These are phyloP conservation scores for Hirtodrosophila histrioides DNA, from an alignment of 2,888 invertebrate genomes.

Conservation along the genomic window DNA sequence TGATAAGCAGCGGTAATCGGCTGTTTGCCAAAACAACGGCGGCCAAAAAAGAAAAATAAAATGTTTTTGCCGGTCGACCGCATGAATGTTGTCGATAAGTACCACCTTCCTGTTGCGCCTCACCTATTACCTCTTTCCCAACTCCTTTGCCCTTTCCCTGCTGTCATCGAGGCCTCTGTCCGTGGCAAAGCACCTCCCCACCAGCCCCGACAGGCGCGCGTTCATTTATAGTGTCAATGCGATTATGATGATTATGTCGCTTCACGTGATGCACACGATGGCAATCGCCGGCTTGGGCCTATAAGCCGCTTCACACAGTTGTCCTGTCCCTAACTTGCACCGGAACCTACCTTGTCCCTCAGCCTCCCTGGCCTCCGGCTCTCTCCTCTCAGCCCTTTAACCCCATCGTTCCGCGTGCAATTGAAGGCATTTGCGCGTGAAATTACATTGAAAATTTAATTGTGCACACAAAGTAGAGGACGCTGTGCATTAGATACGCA, in stretches of 20 bases:
- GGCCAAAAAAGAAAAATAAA: conserved; percentile 23
- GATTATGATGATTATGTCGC: conserved; percentile 75
- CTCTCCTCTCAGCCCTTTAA: too few relatives aligned
- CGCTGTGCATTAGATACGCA: conserved; percentile 66
- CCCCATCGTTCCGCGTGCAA: conserved; percentile 33
- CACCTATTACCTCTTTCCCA: too few relatives aligned
- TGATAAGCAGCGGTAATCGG: conserved; percentile 66
- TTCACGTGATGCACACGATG: conserved; percentile 51
- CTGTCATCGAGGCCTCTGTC: too few relatives aligned
- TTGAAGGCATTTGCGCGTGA: conserved; percentile 74
- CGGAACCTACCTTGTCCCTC: neutral
- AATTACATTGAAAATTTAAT: conserved; percentile 78
- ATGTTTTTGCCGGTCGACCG: conserved; percentile 36
- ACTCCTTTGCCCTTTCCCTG: too few relatives aligned
- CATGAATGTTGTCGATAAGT: conserved; percentile 28
- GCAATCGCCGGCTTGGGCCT: conserved; percentile 34
- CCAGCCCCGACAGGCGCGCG: conserved; percentile 34
- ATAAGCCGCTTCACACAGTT: neutral
- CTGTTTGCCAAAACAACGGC: conserved; percentile 40
- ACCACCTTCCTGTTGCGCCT: conserved; percentile 17
- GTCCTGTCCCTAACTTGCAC: too few relatives aligned
- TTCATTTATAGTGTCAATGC: conserved; percentile 72
- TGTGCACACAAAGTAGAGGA: conserved; percentile 62
- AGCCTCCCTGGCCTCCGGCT: neutral
- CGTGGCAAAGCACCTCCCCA: neutral